Evolutionary conservation across 2,888 invertebrate genomes (phyloP), one percentile per base, ranked within the genome.

Genomic region (Esperia sulphurella): DNA sequence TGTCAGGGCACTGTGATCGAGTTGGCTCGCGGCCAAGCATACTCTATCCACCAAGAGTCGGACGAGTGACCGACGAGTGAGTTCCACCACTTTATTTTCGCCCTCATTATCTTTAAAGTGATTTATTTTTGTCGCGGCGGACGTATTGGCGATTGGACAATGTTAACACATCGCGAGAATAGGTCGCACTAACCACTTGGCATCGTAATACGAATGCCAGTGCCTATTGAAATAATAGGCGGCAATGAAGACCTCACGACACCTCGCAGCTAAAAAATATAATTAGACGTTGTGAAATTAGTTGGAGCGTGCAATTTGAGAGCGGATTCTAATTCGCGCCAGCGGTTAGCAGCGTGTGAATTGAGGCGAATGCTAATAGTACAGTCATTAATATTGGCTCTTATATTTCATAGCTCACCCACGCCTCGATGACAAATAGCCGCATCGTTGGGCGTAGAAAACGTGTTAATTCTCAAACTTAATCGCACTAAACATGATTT

Each of bases 101-200:
- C 75, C 75, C 84, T 86, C 86, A 86, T 89, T 89, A 89, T 87
- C 81, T 80, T 75, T 74, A 71, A 78, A 85, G 81, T 80, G 83
- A 85, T 87, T 86, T 86, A 89, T 89, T 87, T 85, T 75, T 60
- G 77, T 71, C 73, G 59, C 61, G 61, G 65, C 70, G 68, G 65
- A 72, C 68, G 68, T 74, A 75, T 74, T 75, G 67, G 72, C 67
- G 61, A 68, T 77, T 68, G 73, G 61, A 75, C 66, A 75, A 69
- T 74, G 75, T 81, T 82, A 77, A 80, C 81, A 78, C 71, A 72
- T 71, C 71, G 55, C 58, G 65, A 75, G 79, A 73, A 82, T 81
- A 79, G 84, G 75, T 77, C 79, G 71, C 76, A 70, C 75, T 80
- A 79, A 83, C 77, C 71, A 81, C 75, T 83, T 78, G 79, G 80